A percentile compares a stretch with the other conserved stretches of the same genome.
These are phyloP conservation scores for Drosophila cognata DNA, from an alignment of 2,888 invertebrate genomes.

Conservation along the genomic window DNA sequence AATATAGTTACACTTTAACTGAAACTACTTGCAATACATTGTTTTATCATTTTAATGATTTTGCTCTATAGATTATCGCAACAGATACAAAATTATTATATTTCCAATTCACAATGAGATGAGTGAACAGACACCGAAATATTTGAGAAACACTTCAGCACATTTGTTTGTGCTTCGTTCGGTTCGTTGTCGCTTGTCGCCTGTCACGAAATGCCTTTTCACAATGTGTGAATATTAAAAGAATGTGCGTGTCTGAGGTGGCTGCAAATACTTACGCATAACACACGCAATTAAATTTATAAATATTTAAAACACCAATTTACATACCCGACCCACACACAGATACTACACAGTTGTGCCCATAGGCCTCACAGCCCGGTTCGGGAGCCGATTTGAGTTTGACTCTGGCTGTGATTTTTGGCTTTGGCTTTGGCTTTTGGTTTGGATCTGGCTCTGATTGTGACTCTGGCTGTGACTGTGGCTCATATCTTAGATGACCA, in stretches of 20 bases:
- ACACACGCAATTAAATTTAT: constrained; percentile 75
- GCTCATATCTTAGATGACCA: constrained; percentile 56
- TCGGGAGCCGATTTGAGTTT: constrained; percentile 24
- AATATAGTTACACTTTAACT: background rate
- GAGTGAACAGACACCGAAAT: background rate
- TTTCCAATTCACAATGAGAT: background rate
- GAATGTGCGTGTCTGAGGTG: constrained; percentile 72
- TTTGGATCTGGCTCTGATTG: background rate
- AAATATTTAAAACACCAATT: constrained; percentile 74
- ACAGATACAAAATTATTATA: background rate
- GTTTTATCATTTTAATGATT: background rate
- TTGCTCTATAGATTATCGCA: background rate
- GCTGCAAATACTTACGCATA: constrained; percentile 67
- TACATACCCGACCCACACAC: constrained; percentile 63
- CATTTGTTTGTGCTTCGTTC: background rate
- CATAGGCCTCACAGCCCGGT: constrained; percentile 22
- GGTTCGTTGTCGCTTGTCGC: constrained; percentile 39
- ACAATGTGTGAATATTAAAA: constrained; percentile 67
- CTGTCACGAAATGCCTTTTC: constrained; percentile 30
- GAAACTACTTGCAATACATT: background rate
- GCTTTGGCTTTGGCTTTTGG: background rate
- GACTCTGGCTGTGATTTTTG: background rate
- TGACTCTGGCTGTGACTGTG: background rate
- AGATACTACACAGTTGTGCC: constrained; percentile 25
- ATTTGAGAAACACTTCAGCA: background rate